These are phyloP conservation scores for Columba janthina DNA, from an alignment of 2,113 vertebrate genomes.

Conservation along the genomic window DNA sequence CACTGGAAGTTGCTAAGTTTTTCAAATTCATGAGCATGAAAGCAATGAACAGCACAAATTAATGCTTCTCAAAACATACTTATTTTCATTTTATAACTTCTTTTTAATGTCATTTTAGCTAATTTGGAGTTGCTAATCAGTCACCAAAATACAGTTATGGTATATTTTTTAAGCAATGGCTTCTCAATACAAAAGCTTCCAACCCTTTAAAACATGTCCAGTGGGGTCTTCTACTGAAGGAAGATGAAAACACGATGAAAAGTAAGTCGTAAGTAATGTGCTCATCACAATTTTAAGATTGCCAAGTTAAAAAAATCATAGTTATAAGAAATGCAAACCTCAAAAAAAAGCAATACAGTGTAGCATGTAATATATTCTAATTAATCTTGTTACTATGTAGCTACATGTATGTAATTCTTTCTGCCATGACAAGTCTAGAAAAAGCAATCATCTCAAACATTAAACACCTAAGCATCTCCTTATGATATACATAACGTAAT, in stretches of 20 bases:
- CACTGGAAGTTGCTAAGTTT: conserved; percentile 26
- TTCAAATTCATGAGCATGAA: neutral
- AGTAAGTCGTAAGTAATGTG: neutral
- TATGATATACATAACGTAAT: neutral
- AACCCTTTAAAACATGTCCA: neutral
- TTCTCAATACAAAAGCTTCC: neutral
- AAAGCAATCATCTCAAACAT: neutral
- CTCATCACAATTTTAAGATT: neutral
- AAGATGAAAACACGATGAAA: neutral
- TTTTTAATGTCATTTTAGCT: neutral
- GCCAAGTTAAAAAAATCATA: neutral
- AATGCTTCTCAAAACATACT: neutral
- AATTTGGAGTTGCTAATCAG: neutral
- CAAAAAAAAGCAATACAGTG: neutral
- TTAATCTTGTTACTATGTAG: neutral
- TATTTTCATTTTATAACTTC: neutral
- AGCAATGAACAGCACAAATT: conserved; percentile 3
- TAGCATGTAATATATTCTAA: neutral
- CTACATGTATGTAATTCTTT: neutral
- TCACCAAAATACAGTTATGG: neutral
- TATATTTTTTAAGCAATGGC: neutral
- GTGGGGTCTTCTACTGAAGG: neutral
- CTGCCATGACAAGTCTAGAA: neutral
- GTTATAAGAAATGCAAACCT: neutral
- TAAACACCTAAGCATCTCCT: neutral